A percentile compares a stretch with the other conserved stretches of the same genome.
phyloP scores from a whole-genome alignment of 2,113 vertebrate genomes.

The Gorsachius goisagi region DNA sequence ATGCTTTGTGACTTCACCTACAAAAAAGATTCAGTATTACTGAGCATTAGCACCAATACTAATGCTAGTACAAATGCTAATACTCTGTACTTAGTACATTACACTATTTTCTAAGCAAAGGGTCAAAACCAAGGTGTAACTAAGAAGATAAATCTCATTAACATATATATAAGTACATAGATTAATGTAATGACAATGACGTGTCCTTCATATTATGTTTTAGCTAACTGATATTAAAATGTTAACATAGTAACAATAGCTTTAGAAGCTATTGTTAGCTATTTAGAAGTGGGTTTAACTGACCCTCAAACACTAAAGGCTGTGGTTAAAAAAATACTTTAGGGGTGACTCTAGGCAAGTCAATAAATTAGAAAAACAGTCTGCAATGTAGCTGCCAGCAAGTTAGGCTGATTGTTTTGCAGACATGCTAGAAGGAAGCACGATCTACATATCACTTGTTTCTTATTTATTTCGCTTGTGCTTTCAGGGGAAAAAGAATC shows the following conservation, averaged over 20 bases:
- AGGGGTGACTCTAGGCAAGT: constrained; percentile 17
- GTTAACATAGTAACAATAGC: background rate
- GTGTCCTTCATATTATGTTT: background rate
- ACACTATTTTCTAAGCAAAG: background rate
- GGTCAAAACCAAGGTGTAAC: background rate
- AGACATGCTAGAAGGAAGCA: background rate
- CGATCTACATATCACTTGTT: background rate
- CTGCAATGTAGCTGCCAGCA: background rate
- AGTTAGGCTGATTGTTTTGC: constrained; percentile 4
- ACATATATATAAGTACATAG: background rate
- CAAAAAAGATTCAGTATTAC: background rate
- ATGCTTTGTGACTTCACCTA: background rate
- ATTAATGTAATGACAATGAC: background rate
- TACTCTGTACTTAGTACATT: background rate
- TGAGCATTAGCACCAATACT: background rate
- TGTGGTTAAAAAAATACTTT: constrained; percentile 4
- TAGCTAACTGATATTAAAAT: background rate
- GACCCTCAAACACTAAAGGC: constrained; percentile 5
- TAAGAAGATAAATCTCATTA: background rate
- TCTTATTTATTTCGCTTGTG: background rate
- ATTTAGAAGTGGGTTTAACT: background rate
- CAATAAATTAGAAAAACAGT: constrained; percentile 7
- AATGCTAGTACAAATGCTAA: background rate
- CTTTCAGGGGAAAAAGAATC: background rate
- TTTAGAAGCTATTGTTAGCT: background rate